Evolutionary conservation across 2,113 vertebrate species (phyloP), one percentile per base, ranked within the genome.

Genomic region (Anser brachyrhynchus): DNA sequence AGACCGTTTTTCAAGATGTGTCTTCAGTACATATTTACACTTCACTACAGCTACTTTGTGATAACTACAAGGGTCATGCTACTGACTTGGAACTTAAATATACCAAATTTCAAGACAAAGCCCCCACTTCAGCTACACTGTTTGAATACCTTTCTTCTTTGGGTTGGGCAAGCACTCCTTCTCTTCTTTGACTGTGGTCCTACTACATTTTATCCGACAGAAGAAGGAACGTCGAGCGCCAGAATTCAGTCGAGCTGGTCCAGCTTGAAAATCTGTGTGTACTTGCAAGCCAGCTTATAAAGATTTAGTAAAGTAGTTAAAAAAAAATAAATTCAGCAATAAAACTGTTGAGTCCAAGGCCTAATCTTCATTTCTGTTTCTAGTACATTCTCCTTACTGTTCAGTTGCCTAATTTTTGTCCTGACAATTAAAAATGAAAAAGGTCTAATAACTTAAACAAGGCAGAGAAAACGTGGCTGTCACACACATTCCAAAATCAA

Each of bases 171-270:
- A 97, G 69, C 98, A 98, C 80, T 98, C 98, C 88, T 98, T 98
- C 93, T 99, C 98, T 70, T 98, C 96, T 95, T 99, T 99, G 33
- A 98, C 97, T 10, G 95, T 82, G n/a, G 96, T 88, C 92, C 98
- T 98, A 92, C 98, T 98, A 90, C 97, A 98, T 96, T 99, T 99
- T 96, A 99, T 99, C 43, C 99, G 98, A 84, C 98, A 99, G 97
- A 99, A 99, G 96, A 99, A 99, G 35, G 99, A 99, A 74, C 99
- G 98, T 0, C 99, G 98, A n/a, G 99, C 98, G 5, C 99, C 99
- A 8, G 98, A 98, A 96, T 98, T 98, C 82, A 99, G 96, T 22
- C 98, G 98, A 23, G 98, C 92, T 20, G 98, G 96, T 55, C 98
- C 98, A 28, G 98, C 96, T 52, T 98, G 98, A 74, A 99, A 98